Evolutionary conservation across 2,888 invertebrate species (phyloP).

Genomic region (Boloria selene): DNA sequence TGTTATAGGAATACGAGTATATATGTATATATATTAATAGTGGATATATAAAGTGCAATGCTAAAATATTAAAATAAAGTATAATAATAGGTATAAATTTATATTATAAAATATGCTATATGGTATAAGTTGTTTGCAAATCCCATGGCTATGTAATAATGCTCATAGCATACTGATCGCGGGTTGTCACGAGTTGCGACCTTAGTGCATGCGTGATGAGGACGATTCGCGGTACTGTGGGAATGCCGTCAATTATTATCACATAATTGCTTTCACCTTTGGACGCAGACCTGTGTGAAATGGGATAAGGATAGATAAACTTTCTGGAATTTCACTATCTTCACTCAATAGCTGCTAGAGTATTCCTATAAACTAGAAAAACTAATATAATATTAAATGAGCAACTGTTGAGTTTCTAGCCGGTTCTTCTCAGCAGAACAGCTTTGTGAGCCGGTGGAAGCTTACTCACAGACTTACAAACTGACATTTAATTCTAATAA

Average conservation of each 20-base stretch:
- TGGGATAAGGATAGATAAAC: background rate
- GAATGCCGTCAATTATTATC: slow-evolving; percentile 30
- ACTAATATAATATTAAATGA: too few species aligned
- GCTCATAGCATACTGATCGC: slow-evolving; percentile 57
- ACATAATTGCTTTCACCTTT: slow-evolving; percentile 31
- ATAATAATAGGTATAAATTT: background rate
- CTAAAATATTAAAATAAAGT: too few species aligned
- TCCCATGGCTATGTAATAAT: slow-evolving; percentile 40
- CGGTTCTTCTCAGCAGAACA: too few species aligned
- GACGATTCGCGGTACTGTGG: slow-evolving; percentile 39
- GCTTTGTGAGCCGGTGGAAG: too few species aligned
- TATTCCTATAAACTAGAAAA: too few species aligned
- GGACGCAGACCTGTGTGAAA: slow-evolving; percentile 4
- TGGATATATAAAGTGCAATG: too few species aligned
- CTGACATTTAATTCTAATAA: too few species aligned
- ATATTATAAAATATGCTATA: background rate
- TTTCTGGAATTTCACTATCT: background rate
- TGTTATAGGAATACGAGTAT: too few species aligned
- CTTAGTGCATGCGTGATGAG: slow-evolving; percentile 56
- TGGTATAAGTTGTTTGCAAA: slow-evolving; percentile 23
- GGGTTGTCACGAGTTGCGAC: slow-evolving; percentile 57
- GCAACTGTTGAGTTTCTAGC: too few species aligned
- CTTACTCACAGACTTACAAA: too few species aligned
- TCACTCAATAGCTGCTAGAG: too few species aligned
- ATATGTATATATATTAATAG: too few species aligned